Conservation (phyloP, 2,113 vertebrate genomes). For the Kobus ellipsiprymnus region DNA sequence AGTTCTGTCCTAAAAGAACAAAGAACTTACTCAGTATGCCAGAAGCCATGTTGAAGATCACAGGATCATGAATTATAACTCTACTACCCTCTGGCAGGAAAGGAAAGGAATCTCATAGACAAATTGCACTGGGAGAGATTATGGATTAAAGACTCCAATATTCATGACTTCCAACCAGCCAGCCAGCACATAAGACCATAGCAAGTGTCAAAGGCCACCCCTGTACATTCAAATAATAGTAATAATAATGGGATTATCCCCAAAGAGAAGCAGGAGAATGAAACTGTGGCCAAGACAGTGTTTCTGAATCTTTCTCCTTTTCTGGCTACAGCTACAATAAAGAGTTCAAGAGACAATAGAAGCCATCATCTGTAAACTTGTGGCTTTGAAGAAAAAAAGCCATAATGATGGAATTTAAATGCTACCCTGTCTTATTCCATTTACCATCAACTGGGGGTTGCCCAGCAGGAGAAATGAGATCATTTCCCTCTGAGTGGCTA, state of each 20-base stretch:
- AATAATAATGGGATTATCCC: background rate
- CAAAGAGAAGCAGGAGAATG: background rate
- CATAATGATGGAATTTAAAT: slow-evolving; percentile 63
- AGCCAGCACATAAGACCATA: background rate
- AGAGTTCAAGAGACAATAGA: slow-evolving; percentile 40
- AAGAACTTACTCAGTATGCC: slow-evolving; percentile 66
- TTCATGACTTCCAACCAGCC: slow-evolving; percentile 36
- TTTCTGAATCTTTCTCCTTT: slow-evolving; percentile 39
- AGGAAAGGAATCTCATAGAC: slow-evolving; percentile 62
- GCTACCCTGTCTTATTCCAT: slow-evolving; percentile 51
- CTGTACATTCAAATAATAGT: background rate
- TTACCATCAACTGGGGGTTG: slow-evolving; percentile 65
- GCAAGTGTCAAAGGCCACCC: slow-evolving; percentile 43
- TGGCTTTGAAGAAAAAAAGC: slow-evolving; percentile 35
- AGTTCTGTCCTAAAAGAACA: slow-evolving; percentile 72
- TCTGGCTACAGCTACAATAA: slow-evolving; percentile 32
- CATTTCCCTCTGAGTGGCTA: slow-evolving; percentile 60
- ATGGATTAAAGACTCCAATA: slow-evolving; percentile 58
- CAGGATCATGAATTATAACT: slow-evolving; percentile 67
- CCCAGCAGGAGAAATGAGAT: slow-evolving; percentile 68
- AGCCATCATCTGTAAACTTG: slow-evolving; percentile 44
- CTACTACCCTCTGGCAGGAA: slow-evolving; percentile 60
- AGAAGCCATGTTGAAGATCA: slow-evolving; percentile 67
- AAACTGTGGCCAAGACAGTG: slow-evolving; percentile 5
- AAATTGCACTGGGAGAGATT: slow-evolving; percentile 51